Evolutionary conservation across 92 coral and sea anemone species (phyloP).

Genomic region (Actinernus sp.): DNA sequence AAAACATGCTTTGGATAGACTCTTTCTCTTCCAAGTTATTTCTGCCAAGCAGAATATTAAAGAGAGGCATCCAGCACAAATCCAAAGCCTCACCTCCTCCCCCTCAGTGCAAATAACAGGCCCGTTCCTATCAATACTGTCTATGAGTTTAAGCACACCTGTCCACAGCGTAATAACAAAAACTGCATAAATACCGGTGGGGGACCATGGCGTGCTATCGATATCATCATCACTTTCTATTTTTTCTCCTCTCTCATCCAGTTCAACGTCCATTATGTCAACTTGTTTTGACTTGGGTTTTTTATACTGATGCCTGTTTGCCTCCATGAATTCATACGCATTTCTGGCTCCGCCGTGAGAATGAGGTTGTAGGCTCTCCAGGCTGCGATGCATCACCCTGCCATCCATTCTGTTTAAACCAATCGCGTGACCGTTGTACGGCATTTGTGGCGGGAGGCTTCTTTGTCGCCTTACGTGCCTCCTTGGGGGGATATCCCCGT

Average conservation of each 20-base stretch:
- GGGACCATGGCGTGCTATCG: slow-evolving; percentile 73
- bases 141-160: slow-evolving; percentile 73
- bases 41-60: slow-evolving; percentile 74
- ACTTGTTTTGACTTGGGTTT: slow-evolving; percentile 17
- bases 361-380: slow-evolving; percentile 51
- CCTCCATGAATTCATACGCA: slow-evolving; percentile 76
- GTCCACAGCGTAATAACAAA: slow-evolving; percentile 81
- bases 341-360: slow-evolving; percentile 24
- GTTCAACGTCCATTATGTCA: slow-evolving; percentile 35
- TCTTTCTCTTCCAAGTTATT: slow-evolving; percentile 73
- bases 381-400: slow-evolving; percentile 29
- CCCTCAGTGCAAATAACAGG: slow-evolving; percentile 68
- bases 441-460: slow-evolving; percentile 23
- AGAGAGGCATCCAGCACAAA: slow-evolving; percentile 76
- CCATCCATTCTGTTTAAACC: slow-evolving; percentile 30
- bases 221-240: slow-evolving; percentile 10
- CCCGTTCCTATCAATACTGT: slow-evolving; percentile 79
- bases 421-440: slow-evolving; percentile 5
- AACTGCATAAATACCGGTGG: slow-evolving; percentile 79
- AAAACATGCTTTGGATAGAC: slow-evolving; percentile 64
- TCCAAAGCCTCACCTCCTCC: slow-evolving; percentile 89
- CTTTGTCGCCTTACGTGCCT: slow-evolving; percentile 41
- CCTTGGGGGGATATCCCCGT: slow-evolving; percentile 40
- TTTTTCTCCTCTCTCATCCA: slow-evolving; percentile 24
- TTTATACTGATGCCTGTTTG: slow-evolving; percentile 12